These are phyloP conservation scores for Nesidiocoris tenuis DNA, from an alignment of 2,888 invertebrate genomes.

Conservation along the genomic window DNA sequence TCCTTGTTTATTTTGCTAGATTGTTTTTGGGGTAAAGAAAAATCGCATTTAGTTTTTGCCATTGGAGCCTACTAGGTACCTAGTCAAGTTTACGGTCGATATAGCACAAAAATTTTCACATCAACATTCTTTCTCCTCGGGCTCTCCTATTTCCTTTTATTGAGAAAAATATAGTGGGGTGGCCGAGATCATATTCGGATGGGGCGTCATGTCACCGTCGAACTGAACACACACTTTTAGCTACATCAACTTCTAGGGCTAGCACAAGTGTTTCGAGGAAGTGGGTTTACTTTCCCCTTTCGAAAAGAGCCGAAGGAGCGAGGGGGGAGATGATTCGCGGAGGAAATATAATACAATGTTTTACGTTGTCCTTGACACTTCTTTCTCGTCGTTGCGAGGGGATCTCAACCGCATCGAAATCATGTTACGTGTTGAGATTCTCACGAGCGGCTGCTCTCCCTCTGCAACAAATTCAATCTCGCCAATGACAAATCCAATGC, in stretches of 20 bases:
- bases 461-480: no score
- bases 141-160: neutral
- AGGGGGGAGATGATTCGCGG: slow-evolving; percentile 7
- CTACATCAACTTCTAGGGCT: slow-evolving; percentile 9
- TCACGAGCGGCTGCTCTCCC: neutral
- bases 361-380: slow-evolving; percentile 35
- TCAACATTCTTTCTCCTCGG: neutral
- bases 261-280: neutral
- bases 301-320: slow-evolving; percentile 1
- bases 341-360: slow-evolving; percentile 42
- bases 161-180: slow-evolving; percentile 6
- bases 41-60: no score
- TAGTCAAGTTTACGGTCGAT: no score
- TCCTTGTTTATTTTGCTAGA: no score
- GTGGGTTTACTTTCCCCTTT: slow-evolving; percentile 29
- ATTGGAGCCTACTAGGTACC: no score
- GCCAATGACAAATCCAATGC: no score
- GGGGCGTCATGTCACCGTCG: slow-evolving; percentile 8
- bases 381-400: neutral
- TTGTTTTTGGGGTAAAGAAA: no score
- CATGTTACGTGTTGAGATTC: slow-evolving; percentile 20
- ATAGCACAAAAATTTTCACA: neutral
- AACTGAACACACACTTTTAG: slow-evolving; percentile 34
- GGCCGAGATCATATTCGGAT: slow-evolving; percentile 19
- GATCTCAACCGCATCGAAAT: slow-evolving; percentile 28